Evolutionary conservation across 2,797 vertebrate species (phyloP), one percentile per base, ranked within the genome.

Genomic region (Anas acuta): DNA sequence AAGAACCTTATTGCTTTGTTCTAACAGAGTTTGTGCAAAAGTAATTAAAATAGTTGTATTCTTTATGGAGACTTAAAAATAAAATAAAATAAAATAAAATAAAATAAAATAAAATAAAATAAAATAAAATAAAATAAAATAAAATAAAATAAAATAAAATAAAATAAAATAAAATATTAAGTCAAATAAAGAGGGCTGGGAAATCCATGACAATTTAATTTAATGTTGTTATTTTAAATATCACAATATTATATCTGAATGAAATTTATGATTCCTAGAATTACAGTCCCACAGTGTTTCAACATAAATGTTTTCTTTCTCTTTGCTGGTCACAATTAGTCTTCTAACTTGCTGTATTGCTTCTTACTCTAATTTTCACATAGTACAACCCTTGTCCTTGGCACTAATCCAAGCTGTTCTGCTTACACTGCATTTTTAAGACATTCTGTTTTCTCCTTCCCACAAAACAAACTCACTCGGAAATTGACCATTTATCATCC

Each of bases 381-480:
- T 8, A 94, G 89, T 80, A 49, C 82, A 96, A 20, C 33, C 35
- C 70, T 15, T 88, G 76, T 93, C 66, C 93, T 95, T 0, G 80
- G 93, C 95, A 67, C 5, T 32, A 74, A 88, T 86, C 92, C 96
- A 95, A 67, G 39, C 10, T 84, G 65, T 94, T 85, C 66, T 90
- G 92, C 93, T 95, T 91, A 84, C 49, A 10, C 25, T 85, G 86
- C 23, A 32, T 73, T 96, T 84, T 73, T 80, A 76, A 78, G 66
- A 28, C 70, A 86, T 89, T 66, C 70, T 28, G 43, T 86, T 94
- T 70, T 41, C 39, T 81, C 47, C n/a, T n/a, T 96, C 84, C 66
- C 73, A 73, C 41, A 71, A 83, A 87, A 60, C 13, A 82, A 77
- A 85, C 76, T 57, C 77, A 77, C 28, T 28, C 1, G 2, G 77